A percentile compares a stretch with the other conserved stretches of the same genome.
phyloP scores from a whole-genome alignment of 2,888 invertebrate genomes.

The Xestia sexstrigata region DNA sequence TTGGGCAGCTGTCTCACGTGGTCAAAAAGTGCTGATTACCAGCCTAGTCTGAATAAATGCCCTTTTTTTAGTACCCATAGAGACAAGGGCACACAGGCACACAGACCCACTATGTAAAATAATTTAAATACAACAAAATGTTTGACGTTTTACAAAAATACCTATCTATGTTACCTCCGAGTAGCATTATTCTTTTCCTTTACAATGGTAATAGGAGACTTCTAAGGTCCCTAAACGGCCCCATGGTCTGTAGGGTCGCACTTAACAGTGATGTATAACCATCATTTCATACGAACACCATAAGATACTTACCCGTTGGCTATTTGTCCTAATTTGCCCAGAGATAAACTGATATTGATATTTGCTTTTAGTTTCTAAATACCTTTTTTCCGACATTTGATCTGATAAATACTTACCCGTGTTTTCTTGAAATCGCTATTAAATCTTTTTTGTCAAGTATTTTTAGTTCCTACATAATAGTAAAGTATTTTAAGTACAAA shows the following conservation, averaged over 20 bases:
- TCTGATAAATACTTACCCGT: background rate
- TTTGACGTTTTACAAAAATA: background rate
- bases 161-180: background rate
- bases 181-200: conserved; percentile 38
- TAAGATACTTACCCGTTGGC: conserved; percentile 51
- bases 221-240: conserved; percentile 28
- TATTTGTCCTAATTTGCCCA: conserved; percentile 53
- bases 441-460: background rate
- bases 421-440: background rate
- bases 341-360: conserved; percentile 47
- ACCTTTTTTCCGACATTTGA: background rate
- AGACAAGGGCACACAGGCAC: no score
- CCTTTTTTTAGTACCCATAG: background rate
- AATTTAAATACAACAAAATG: conserved; percentile 2
- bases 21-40: background rate
- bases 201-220: conserved; percentile 44
- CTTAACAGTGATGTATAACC: conserved; percentile 51
- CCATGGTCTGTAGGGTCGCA: conserved; percentile 32
- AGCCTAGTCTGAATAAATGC: background rate
- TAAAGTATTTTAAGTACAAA: background rate
- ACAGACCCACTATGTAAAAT: background rate
- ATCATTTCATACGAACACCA: conserved; percentile 55
- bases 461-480: background rate
- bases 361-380: conserved; percentile 38
- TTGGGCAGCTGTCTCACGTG: no score